Evolutionary conservation across 2,113 vertebrate genomes (phyloP).

Genomic region (Sporophila hypoxantha): DNA sequence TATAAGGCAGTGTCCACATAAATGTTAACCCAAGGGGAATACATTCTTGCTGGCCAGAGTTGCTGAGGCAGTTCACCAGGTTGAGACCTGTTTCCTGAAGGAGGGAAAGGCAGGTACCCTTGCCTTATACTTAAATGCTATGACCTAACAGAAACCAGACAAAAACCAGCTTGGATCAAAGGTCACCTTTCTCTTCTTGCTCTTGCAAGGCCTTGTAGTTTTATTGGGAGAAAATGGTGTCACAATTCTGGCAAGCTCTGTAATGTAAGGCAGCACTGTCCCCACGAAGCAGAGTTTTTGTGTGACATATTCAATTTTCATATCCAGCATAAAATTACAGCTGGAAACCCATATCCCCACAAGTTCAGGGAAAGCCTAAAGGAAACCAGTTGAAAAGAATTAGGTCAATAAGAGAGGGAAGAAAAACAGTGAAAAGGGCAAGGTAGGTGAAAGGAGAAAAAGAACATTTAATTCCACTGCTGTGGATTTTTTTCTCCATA

Average conservation of each 20-base stretch:
- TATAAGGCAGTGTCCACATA: not conserved
- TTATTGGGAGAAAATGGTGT: not conserved
- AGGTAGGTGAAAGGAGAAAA: not conserved
- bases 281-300: not conserved
- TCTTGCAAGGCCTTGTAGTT: not conserved
- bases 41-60: not conserved
- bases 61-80: not conserved
- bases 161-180: not conserved
- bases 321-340: not conserved
- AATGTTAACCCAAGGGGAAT: not conserved
- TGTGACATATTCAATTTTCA: not conserved
- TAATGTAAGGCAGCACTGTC: not conserved
- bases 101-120: not conserved
- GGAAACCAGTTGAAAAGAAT: not conserved
- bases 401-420: slow-evolving; percentile 1
- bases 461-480: not conserved
- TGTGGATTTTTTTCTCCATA: not conserved
- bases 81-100: not conserved
- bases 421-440: not conserved
- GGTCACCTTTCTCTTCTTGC: not conserved
- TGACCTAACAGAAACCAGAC: not conserved
- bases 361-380: slow-evolving; percentile 16
- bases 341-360: not conserved
- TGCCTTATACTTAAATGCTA: not conserved
- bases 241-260: not conserved